Evolutionary conservation across 2,888 invertebrate species (phyloP), one percentile per base, ranked within the genome.

Genomic region (Malthinus seriepunctatus): DNA sequence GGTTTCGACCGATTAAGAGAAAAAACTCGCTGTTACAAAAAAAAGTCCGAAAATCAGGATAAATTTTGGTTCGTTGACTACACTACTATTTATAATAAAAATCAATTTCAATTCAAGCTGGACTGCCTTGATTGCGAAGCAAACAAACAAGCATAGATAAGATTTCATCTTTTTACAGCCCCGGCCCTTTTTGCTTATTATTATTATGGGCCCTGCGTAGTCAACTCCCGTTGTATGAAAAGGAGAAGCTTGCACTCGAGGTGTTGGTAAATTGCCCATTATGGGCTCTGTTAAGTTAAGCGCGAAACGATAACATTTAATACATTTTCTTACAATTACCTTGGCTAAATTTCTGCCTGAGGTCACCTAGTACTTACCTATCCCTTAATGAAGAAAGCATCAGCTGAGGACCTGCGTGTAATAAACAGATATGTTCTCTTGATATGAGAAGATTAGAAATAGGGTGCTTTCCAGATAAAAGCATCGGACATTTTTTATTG

Each of bases 241-340:
- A n/a, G n/a, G n/a, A n/a, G 45, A 15, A 3, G 14, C 5, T 23
- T 45, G 23, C 2, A 45, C 23, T n/a, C 45, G 23, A 14, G 45
- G 8, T 3, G 45, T 10, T n/a, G 45, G 45, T 5, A 45, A 14
- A 45, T 45, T 23, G 14, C 45, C 45, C 45, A 45, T 45, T 15
- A 45, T 45, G 14, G 45, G 45, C 10, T 45, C 9, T n/a, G 45
- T 45, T 23, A 45, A 2, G 1, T 44, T 44, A 12, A n/a, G 44
- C 8, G 11, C 15, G 12, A 44, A 14, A 4, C 44, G 4, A 44
- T 12, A 45, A 14, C 45, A 45, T 5, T 8, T 45, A 4, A 45
- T 10, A 31, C 45, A 45, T 12, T 44, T 44, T 7, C 12, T 6
- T 12, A 44, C 44, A 12, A 14, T 44, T 44, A 12, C 12, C 31